These are phyloP conservation scores for Penaeus indicus DNA, from an alignment of 1,140 invertebrate species.

Conservation along the genomic window DNA sequence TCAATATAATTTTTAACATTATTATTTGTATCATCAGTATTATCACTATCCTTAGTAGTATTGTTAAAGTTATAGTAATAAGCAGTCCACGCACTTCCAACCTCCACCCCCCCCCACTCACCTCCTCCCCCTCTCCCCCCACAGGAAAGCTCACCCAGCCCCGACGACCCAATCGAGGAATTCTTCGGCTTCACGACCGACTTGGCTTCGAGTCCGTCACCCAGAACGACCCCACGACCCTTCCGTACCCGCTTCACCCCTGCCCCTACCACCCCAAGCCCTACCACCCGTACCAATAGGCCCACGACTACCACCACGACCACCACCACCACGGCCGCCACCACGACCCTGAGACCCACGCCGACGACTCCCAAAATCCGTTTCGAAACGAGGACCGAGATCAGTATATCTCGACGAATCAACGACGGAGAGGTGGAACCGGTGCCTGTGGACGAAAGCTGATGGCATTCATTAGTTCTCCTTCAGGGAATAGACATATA, in stretches of 20 bases:
- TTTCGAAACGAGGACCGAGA: slow-evolving; percentile 50
- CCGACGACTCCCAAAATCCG: slow-evolving; percentile 47
- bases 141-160: not conserved
- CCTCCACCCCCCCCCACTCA: too few relatives aligned
- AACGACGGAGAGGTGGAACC: slow-evolving; percentile 49
- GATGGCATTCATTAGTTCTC: not conserved
- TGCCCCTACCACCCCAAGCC: not conserved
- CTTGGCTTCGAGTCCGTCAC: not conserved
- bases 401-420: slow-evolving; percentile 49
- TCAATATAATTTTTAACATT: too few relatives aligned
- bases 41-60: too few relatives aligned
- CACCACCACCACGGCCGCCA: not conserved
- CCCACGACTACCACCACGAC: not conserved
- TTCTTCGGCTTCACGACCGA: not conserved
- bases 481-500: too few relatives aligned
- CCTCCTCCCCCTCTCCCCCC: not conserved
- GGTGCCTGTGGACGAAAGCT: not conserved
- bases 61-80: too few relatives aligned
- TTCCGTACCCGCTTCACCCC: not conserved
- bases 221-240: not conserved
- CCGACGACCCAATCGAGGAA: not conserved
- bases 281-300: not conserved
- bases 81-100: too few relatives aligned
- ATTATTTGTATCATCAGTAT: too few relatives aligned
- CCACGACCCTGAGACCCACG: slow-evolving; percentile 5